phyloP scores from a whole-genome alignment of 1,140 invertebrate species.

The Drosophila setifemur region DNA sequence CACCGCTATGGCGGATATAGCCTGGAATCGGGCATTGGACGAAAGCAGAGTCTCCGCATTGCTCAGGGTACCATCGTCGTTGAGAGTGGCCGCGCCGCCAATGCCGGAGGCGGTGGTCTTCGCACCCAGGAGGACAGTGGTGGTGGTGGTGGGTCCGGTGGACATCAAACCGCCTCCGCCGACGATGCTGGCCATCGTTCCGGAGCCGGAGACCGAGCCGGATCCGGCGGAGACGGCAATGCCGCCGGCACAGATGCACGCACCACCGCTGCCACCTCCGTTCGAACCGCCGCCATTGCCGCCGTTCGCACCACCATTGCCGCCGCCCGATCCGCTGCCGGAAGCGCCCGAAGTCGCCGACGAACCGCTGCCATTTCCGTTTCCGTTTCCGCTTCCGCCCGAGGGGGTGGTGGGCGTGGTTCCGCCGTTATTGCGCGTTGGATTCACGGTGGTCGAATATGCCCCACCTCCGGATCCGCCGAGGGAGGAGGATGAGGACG shows the following conservation, averaged over 20 bases:
- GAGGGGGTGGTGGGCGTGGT: slow-evolving; percentile 77
- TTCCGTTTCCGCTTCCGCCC: slow-evolving; percentile 67
- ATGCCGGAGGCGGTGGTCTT: slow-evolving; percentile 62
- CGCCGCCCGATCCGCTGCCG: slow-evolving; percentile 3
- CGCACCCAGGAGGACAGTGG: slow-evolving; percentile 73
- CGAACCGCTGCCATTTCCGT: slow-evolving; percentile 54
- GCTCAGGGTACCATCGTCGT: slow-evolving; percentile 87
- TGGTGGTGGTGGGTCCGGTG: slow-evolving; percentile 80
- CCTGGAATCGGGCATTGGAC: slow-evolving; percentile 94
- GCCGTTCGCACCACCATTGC: slow-evolving; percentile 12
- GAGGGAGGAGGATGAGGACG: slow-evolving; percentile 34
- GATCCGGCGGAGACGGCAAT: slow-evolving; percentile 39
- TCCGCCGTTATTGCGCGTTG: slow-evolving; percentile 77
- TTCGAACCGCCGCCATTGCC: background rate
- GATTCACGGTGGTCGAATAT: slow-evolving; percentile 81
- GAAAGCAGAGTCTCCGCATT: slow-evolving; percentile 92
- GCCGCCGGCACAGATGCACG: slow-evolving; percentile 54
- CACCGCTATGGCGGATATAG: slow-evolving; percentile 95
- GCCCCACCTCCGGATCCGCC: slow-evolving; percentile 51
- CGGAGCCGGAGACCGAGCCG: slow-evolving; percentile 7
- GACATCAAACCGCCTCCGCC: slow-evolving; percentile 77
- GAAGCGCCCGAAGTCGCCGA: slow-evolving; percentile 9
- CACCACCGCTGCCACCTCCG: slow-evolving; percentile 25
- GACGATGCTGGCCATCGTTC: slow-evolving; percentile 62
- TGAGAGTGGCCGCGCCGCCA: slow-evolving; percentile 73